Conservation (phyloP, 2,888 invertebrate species). For the Panopea generosa region DNA sequence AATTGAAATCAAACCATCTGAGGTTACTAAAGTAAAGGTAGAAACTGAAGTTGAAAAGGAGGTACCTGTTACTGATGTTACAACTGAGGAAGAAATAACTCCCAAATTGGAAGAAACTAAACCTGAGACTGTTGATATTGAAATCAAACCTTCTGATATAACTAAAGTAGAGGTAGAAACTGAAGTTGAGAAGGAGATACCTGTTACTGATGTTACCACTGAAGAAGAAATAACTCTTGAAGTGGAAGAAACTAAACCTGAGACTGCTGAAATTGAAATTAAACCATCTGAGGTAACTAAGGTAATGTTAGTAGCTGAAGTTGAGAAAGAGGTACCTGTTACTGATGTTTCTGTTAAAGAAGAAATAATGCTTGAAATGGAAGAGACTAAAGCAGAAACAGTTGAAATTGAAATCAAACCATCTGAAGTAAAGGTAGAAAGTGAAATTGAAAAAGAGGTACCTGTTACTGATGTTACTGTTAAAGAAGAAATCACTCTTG, state of each 20-base stretch:
- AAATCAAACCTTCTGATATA: slow-evolving; percentile 13
- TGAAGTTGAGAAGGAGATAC: slow-evolving; percentile 13
- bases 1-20: slow-evolving; percentile 11
- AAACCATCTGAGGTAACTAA: slow-evolving; percentile 27
- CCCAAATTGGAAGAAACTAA: slow-evolving; percentile 31
- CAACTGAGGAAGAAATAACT: slow-evolving; percentile 7
- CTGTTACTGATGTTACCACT: not conserved
- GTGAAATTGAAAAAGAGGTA: slow-evolving; percentile 26
- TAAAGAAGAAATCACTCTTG: slow-evolving; percentile 14
- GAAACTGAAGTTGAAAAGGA: slow-evolving; percentile 17
- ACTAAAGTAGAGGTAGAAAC: slow-evolving; percentile 14
- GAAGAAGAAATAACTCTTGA: slow-evolving; percentile 9
- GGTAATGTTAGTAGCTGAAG: slow-evolving; percentile 1
- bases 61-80: slow-evolving; percentile 3
- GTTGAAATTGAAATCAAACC: slow-evolving; percentile 26
- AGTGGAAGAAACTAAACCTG: slow-evolving; percentile 22
- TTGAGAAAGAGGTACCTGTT: slow-evolving; percentile 4
- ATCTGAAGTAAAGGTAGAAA: slow-evolving; percentile 12
- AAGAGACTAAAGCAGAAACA: slow-evolving; percentile 20
- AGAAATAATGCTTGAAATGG: slow-evolving; percentile 1
- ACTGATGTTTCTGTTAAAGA: slow-evolving; percentile 10
- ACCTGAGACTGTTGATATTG: slow-evolving; percentile 13
- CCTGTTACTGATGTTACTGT: slow-evolving; percentile 15
- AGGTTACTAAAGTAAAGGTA: slow-evolving; percentile 6
- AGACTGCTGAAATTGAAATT: slow-evolving; percentile 21